Base-by-base conservation (phyloP, 2,888 invertebrate genomes). In the Pseudolycoriella hygida region DNA sequence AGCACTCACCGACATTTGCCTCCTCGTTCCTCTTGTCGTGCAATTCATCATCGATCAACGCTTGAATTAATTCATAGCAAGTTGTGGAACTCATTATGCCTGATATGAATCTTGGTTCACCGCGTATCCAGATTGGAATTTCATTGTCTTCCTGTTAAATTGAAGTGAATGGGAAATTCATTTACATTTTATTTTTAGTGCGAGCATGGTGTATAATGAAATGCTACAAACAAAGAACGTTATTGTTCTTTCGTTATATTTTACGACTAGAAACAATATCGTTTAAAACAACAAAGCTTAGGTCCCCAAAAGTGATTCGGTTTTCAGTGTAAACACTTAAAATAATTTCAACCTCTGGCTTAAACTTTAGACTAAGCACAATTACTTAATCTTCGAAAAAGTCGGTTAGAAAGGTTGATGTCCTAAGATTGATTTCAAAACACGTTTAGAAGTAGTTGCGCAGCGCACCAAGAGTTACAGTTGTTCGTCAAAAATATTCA, bases 61-160 rank as follows among this genome's bases (percentile, higher is more conserved):
- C 64, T 50, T 59, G 59, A 53, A 64, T 60, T 56, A 63, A 59
- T 51, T 64, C 62, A 56, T 61, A 60, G 55, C 62, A 64, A 50
- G 62, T 64, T 44, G 64, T 64, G 46, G 56, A 58, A 42, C 56
- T 58, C 48, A 60, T 60, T 46, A 63, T 59, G 44, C 64, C 63
- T 48, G 62, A 61, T 45, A 64, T 56, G 52, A 58, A 64, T 50
- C 62, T 59, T 4, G 62, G 56, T 47, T 59, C 58, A 46, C 57
- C 56, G 38, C 54, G 55, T 40, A 64, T 50, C 62, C 61, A 64
- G 52, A 64, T 60, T 37, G 63, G 60, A 48, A 64, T 59, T 55
- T 64, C 64, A 25, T 25, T 25, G 49, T 58, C 56, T 46, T 60
- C 57, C 50, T 50, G 47, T 40, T 34, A 12, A 12, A 10, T 34